These are phyloP conservation scores for Lochmaea crataegi DNA, from an alignment of 2,888 invertebrate genomes.

Conservation along the genomic window DNA sequence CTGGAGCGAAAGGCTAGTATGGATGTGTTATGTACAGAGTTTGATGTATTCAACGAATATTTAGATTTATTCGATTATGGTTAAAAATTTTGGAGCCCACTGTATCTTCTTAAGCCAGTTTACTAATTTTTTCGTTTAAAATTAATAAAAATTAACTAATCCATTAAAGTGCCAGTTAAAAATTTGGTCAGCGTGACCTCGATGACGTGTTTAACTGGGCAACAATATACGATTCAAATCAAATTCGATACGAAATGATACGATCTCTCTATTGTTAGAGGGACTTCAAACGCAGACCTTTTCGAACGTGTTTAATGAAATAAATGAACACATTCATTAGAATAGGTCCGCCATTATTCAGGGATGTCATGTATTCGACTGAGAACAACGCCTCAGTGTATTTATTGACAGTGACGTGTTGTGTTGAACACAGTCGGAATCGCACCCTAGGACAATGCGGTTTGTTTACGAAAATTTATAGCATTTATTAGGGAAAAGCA, in stretches of 20 bases:
- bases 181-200: conserved; percentile 15
- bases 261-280: conserved; percentile 29
- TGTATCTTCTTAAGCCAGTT: no score
- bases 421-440: conserved; percentile 34
- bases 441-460: conserved; percentile 34
- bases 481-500: conserved; percentile 22
- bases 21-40: no score
- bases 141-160: no score
- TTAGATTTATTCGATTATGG: no score
- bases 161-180: neutral
- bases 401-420: conserved; percentile 39
- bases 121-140: no score
- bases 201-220: conserved; percentile 12
- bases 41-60: no score
- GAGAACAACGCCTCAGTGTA: conserved; percentile 36
- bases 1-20: no score
- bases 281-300: conserved; percentile 34
- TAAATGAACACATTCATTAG: conserved; percentile 37
- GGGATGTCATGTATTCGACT: conserved; percentile 37
- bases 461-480: conserved; percentile 30
- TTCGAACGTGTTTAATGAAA: conserved; percentile 34
- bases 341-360: conserved; percentile 33
- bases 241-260: conserved; percentile 33
- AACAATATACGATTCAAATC: conserved; percentile 27
- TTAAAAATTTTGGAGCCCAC: no score